Conservation (phyloP, 2,888 invertebrate genomes). For the Chalcosyrphus nemorum region DNA sequence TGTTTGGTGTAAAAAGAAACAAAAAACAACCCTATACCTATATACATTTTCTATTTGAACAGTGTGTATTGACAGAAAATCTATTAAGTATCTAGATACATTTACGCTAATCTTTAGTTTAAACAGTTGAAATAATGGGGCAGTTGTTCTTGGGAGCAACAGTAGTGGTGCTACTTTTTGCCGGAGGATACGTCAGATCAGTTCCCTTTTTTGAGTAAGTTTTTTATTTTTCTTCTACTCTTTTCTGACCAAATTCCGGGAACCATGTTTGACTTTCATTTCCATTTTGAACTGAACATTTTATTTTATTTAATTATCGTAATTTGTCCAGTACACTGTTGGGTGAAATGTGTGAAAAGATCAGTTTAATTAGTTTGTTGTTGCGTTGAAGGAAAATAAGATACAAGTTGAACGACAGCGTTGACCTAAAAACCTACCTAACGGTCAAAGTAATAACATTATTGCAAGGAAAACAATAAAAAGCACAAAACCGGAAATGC, state of each 20-base stretch:
- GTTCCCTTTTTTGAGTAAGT: conserved; percentile 66
- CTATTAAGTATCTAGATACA: background rate
- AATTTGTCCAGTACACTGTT: conserved; percentile 14
- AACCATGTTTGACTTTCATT: conserved; percentile 32
- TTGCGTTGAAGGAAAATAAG: background rate
- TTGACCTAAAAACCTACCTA: conserved; percentile 69
- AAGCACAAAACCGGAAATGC: conserved; percentile 51
- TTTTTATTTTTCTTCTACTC: background rate
- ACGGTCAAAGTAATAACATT: conserved; percentile 60
- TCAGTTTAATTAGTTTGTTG: conserved; percentile 35
- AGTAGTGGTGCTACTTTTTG: conserved; percentile 44
- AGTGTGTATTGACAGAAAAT: too few species aligned
- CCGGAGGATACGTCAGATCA: conserved; percentile 53
- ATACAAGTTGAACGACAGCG: conserved; percentile 33
- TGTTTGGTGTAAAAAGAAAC: too few species aligned
- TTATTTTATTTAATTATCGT: conserved; percentile 35
- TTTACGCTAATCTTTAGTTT: background rate
- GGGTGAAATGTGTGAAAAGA: conserved; percentile 61
- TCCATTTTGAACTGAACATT: background rate
- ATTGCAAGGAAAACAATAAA: conserved; percentile 29
- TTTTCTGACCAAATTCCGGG: background rate
- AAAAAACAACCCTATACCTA: too few species aligned
- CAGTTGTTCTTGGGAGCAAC: conserved; percentile 56
- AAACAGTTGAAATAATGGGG: conserved; percentile 32
- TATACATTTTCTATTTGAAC: background rate